A percentile compares a stretch with the other conserved stretches of the same genome.
These are phyloP conservation scores for Phoenicopterus ruber DNA, from an alignment of 2,113 vertebrate genomes.

Conservation along the genomic window DNA sequence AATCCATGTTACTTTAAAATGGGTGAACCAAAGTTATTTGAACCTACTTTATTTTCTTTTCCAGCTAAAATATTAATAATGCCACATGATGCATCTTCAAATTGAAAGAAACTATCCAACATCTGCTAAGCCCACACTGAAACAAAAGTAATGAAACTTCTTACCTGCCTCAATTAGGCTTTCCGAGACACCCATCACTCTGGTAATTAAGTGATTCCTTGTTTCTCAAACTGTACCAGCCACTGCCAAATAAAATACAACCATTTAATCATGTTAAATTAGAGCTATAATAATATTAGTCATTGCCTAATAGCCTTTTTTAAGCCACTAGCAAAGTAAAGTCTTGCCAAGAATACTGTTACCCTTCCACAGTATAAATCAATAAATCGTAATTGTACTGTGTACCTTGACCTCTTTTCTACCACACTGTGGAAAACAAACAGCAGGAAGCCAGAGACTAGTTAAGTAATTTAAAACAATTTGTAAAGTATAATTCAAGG, in stretches of 20 bases:
- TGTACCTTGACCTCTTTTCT: conserved; percentile 3
- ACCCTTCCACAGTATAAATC: background rate
- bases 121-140: background rate
- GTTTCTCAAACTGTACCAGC: background rate
- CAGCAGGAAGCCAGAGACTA: background rate
- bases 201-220: background rate
- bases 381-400: conserved; percentile 28
- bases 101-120: background rate
- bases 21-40: background rate
- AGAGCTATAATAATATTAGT: conserved; percentile 37
- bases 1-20: background rate
- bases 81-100: background rate
- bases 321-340: background rate
- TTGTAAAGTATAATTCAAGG: background rate
- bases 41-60: background rate
- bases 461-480: conserved; percentile 1
- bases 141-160: background rate
- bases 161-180: background rate
- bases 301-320: conserved; percentile 2
- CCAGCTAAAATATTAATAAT: background rate
- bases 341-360: conserved; percentile 30
- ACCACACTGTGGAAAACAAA: background rate
- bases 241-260: conserved; percentile 20
- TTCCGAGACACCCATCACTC: background rate
- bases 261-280: conserved; percentile 27